These are phyloP conservation scores for Tanypteryx hageni DNA, from an alignment of 2,888 invertebrate species.

Conservation along the genomic window DNA sequence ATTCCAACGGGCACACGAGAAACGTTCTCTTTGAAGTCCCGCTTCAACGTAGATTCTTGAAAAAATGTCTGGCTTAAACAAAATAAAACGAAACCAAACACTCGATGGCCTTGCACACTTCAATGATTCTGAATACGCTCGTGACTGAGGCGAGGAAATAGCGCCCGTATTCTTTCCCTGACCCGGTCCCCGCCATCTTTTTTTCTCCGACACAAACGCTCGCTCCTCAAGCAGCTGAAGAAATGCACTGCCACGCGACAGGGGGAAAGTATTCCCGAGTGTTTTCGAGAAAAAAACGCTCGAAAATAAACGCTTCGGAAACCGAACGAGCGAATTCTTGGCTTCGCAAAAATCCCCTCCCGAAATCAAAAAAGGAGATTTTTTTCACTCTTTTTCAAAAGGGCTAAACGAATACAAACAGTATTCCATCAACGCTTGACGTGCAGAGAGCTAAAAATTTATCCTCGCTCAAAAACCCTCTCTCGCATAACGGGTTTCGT, in stretches of 20 bases:
- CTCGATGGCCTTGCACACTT: constrained; percentile 11
- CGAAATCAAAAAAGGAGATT: not conserved
- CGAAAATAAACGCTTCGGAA: not conserved
- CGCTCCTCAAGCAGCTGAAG: not conserved
- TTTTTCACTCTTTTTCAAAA: not conserved
- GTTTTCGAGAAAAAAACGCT: not conserved
- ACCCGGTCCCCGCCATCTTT: not conserved
- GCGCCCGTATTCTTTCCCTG: not conserved
- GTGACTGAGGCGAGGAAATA: not conserved
- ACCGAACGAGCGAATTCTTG: no score
- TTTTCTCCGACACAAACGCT: not conserved
- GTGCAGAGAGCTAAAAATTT: not conserved
- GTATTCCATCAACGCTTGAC: not conserved
- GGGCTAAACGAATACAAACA: not conserved
- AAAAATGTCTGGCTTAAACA: not conserved
- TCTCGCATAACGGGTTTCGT: constrained; percentile 4
- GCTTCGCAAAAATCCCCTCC: not conserved
- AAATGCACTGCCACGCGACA: not conserved
- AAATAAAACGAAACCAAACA: not conserved
- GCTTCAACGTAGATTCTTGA: not conserved
- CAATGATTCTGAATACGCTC: not conserved
- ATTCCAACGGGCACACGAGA: not conserved
- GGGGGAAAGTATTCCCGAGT: not conserved
- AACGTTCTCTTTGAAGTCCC: not conserved
- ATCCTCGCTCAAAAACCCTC: no score